Evolutionary conservation across 2,113 vertebrate genomes (phyloP), one percentile per base, ranked within the genome.

Genomic region (Aythya baeri): DNA sequence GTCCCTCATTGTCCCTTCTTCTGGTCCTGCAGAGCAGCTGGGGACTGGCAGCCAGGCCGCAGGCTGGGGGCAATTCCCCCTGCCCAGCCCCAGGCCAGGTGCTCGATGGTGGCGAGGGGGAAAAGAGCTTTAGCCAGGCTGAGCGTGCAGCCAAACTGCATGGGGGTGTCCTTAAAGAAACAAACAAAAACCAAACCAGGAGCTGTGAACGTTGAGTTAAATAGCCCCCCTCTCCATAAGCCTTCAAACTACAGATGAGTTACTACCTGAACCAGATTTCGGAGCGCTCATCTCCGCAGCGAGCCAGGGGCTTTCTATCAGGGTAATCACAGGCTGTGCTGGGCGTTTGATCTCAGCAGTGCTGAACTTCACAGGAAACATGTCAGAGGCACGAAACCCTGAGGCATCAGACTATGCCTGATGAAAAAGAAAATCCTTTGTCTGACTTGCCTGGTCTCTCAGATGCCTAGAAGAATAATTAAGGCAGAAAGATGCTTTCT

Each of bases 321-420:
- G 18, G 59, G 52, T 44, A 55, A 68, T 82, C 34, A 41, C 0
- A 2, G 38, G 62, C 62, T 68, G 26, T 41, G 31, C 36, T 63
- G 16, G 27, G 65, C 91, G 68, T 93, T 91, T 93, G 73, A 92
- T 96, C 73, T 84, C 43, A 82, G 54, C 36, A 13, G 7, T 49
- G 31, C 38, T 44, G 52, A 89, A 83, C 50, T 88, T 88, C 76
- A 75, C 34, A 86, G 77, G 62, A 63, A 91, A 81, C 43, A 57
- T 59, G 74, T 88, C 63, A 63, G 82, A 73, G 18, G 61, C 88
- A 95, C 59, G 67, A 88, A 88, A 90, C 85, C 87, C 85, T 57
- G 52, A 23, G 75, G 93, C 94, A 88, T 80, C 66, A 66, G 90
- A 59, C 72, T 77, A 68, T 25, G 52, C 18, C 22, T 3, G 3